These are phyloP conservation scores for Drosophila trapezifrons DNA, from an alignment of 1,140 invertebrate species.

Conservation along the genomic window DNA sequence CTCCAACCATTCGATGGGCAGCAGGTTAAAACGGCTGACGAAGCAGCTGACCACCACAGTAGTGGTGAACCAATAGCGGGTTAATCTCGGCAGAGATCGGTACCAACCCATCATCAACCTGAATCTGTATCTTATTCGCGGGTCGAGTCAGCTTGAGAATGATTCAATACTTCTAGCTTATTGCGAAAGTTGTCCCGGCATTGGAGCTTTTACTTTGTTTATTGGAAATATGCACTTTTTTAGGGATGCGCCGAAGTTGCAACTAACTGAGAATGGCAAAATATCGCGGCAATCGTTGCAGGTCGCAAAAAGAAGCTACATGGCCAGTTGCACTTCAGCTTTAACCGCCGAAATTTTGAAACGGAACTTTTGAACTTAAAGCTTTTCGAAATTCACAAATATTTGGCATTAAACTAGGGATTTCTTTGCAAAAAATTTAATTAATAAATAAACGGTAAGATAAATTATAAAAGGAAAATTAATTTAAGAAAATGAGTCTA, in stretches of 20 bases:
- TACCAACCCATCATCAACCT: conserved; percentile 86
- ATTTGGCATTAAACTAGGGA: too few species aligned
- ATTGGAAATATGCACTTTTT: background rate
- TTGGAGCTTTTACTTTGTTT: too few species aligned
- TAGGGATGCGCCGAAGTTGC: conserved; percentile 1
- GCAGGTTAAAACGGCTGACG: conserved; percentile 93
- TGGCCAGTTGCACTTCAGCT: background rate
- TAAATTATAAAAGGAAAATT: too few species aligned
- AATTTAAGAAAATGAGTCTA: too few species aligned
- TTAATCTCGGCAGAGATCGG: conserved; percentile 91
- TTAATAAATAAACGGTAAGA: too few species aligned
- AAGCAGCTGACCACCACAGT: conserved; percentile 92
- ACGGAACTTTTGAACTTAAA: background rate
- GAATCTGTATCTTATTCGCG: background rate
- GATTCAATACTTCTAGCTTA: background rate
- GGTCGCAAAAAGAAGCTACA: background rate
- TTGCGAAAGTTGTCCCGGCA: background rate
- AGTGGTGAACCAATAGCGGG: conserved; percentile 95
- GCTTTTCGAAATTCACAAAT: too few species aligned
- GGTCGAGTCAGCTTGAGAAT: background rate
- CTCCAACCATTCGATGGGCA: conserved; percentile 64
- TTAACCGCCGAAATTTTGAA: background rate
- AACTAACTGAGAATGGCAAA: conserved; percentile 5
- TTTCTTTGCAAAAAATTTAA: too few species aligned
- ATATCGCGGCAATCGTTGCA: conserved; percentile 3